Conservation (phyloP, 2,113 vertebrate species). For the Trachemys scripta region DNA sequence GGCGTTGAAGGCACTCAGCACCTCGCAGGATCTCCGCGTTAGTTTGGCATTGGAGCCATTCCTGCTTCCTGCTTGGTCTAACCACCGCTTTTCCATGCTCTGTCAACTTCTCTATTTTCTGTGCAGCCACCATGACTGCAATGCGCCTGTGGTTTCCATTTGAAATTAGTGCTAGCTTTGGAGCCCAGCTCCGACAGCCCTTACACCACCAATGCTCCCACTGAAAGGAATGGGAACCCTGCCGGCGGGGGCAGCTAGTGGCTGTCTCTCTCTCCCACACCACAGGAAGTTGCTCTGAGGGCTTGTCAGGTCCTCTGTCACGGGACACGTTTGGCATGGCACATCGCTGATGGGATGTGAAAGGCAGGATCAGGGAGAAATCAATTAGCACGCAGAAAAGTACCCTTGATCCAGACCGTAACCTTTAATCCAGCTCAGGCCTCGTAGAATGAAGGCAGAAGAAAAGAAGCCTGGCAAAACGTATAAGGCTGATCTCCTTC, state of each 20-base stretch:
- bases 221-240: background rate
- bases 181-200: background rate
- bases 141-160: background rate
- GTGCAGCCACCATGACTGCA: background rate
- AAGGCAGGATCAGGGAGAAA: slow-evolving; percentile 20
- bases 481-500: slow-evolving; percentile 48
- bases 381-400: background rate
- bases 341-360: background rate
- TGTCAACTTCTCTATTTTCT: background rate
- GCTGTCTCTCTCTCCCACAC: background rate
- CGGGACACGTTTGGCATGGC: background rate
- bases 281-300: background rate
- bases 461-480: slow-evolving; percentile 71
- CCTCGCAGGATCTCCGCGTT: background rate
- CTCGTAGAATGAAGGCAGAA: slow-evolving; percentile 55
- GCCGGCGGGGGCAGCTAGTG: background rate
- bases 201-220: background rate
- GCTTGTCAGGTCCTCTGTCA: background rate
- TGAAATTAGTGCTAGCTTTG: background rate
- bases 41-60: background rate
- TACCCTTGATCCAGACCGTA: slow-evolving; percentile 26
- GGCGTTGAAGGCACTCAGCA: background rate
- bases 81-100: background rate
- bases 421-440: slow-evolving; percentile 60
- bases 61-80: background rate